Base-by-base conservation (phyloP, 2,113 vertebrate species). In the Harpagus bidentatus region DNA sequence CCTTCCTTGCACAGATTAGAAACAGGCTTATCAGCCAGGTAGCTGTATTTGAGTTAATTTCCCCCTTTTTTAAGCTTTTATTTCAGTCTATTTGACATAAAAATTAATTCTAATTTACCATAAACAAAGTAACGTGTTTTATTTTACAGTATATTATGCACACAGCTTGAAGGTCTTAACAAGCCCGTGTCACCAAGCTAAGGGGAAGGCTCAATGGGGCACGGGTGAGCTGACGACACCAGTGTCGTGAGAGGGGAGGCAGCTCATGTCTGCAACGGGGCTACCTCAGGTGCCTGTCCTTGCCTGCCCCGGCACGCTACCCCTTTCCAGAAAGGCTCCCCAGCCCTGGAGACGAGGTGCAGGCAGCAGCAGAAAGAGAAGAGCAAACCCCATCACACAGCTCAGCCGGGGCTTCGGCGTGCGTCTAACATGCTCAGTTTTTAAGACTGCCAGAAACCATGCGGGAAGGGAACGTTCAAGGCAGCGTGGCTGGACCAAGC, bases 221-320 rank as follows among this genome's bases (percentile, higher is more conserved):
- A 0, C 17, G 31, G 50, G 21, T 38, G 70, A 82, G 18, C 58
- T 52, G 45, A 9, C 15, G 36, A 23, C 42, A 50, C 45, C 0
- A 1, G 15, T 19, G 65, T 42, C 1, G 1, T 1, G 2, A 47
- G 28, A n/a, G 9, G 26, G n/a, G 17, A 55, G 16, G 22, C 56
- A 90, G 19, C 4, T 67, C 11, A 1, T 56, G 9, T n/a, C 62
- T 78, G 16, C 47, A 38, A 21, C 0, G 1, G 36, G 53, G 17
- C 40, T 32, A 22, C 9, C 42, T 29, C 21, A 23, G 43, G 53
- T 34, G 19, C n/a, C 48, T 34, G 28, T 7, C 16, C 29, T 36
- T 45, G 22, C 17, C 25, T 59, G 32, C 11, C 28, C 28, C 5
- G 5, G 22, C 56, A 52, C 2, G 4, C 13, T 23, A 61, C 15